These are phyloP conservation scores for Zoanthus solanderi DNA, from an alignment of 92 coral and sea anemone genomes.

Conservation along the genomic window DNA sequence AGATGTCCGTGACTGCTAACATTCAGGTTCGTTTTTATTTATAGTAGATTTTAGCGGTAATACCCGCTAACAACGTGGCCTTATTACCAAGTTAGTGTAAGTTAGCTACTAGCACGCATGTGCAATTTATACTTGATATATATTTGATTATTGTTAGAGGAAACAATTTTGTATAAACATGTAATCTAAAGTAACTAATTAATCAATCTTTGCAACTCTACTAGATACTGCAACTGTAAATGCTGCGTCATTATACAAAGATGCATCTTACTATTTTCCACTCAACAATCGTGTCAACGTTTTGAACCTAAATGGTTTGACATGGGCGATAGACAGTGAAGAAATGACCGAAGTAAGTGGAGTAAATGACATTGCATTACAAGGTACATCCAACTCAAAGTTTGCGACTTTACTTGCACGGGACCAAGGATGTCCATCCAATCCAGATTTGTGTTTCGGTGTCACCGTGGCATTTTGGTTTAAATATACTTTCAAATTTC, in stretches of 20 bases:
- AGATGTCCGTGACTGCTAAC: too few species aligned
- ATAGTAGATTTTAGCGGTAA: too few species aligned
- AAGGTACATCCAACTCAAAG: background rate
- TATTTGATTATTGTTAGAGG: too few species aligned
- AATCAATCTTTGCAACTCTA: too few species aligned
- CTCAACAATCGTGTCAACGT: background rate
- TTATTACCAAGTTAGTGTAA: too few species aligned
- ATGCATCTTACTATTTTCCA: slow-evolving; percentile 22
- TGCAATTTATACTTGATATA: too few species aligned
- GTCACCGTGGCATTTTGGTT: slow-evolving; percentile 28
- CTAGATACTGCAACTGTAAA: background rate
- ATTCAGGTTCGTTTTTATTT: too few species aligned
- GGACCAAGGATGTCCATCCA: slow-evolving; percentile 25
- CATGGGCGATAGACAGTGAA: background rate
- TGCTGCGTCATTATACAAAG: slow-evolving; percentile 16
- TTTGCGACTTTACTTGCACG: background rate
- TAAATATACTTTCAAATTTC: background rate
- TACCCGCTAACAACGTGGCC: too few species aligned
- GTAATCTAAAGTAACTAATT: too few species aligned
- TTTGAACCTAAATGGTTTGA: slow-evolving; percentile 10
- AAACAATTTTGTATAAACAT: too few species aligned
- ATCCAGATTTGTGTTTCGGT: slow-evolving; percentile 28
- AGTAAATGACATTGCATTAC: slow-evolving; percentile 32
- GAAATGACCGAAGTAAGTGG: slow-evolving; percentile 16
- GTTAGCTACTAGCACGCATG: too few species aligned